These are phyloP conservation scores for Caradrina clavipalpis DNA, from an alignment of 2,888 invertebrate genomes.

Conservation along the genomic window DNA sequence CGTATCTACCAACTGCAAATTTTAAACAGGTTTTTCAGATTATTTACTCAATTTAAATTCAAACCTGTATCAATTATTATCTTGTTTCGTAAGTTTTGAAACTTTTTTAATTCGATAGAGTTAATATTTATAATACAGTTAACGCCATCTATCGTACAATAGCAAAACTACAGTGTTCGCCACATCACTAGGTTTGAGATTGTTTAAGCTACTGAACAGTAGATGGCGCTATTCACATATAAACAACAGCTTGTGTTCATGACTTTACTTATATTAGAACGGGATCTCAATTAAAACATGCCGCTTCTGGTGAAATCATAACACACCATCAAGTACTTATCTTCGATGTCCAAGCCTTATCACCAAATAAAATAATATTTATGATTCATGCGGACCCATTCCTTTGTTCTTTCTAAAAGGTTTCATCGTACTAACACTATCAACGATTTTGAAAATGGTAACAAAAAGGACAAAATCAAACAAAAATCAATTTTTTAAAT, in stretches of 20 bases:
- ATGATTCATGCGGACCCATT: too few species aligned
- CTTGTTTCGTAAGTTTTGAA: neutral
- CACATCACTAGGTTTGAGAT: too few species aligned
- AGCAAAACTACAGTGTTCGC: neutral
- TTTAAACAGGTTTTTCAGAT: too few species aligned
- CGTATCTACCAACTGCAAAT: too few species aligned
- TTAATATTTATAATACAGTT: neutral
- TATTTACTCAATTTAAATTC: neutral
- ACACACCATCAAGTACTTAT: too few species aligned
- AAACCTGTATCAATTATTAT: neutral
- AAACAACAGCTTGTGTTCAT: too few species aligned
- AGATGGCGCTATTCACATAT: constrained; percentile 39
- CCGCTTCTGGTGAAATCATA: too few species aligned
- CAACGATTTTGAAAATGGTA: neutral
- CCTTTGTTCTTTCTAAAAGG: too few species aligned
- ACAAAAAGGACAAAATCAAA: constrained; percentile 26
- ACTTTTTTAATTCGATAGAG: neutral
- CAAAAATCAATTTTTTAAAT: constrained; percentile 28
- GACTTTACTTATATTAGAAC: too few species aligned
- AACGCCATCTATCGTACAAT: constrained; percentile 41
- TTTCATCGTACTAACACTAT: too few species aligned
- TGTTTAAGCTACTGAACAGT: constrained; percentile 16
- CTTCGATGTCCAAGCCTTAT: too few species aligned
- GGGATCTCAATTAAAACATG: neutral
- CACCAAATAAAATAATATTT: too few species aligned